Percentiles rank a stretch among this genome's conserved stretches.
These are phyloP conservation scores for Azorinus chamasolen DNA, from an alignment of 2,888 invertebrate species.

Conservation along the genomic window DNA sequence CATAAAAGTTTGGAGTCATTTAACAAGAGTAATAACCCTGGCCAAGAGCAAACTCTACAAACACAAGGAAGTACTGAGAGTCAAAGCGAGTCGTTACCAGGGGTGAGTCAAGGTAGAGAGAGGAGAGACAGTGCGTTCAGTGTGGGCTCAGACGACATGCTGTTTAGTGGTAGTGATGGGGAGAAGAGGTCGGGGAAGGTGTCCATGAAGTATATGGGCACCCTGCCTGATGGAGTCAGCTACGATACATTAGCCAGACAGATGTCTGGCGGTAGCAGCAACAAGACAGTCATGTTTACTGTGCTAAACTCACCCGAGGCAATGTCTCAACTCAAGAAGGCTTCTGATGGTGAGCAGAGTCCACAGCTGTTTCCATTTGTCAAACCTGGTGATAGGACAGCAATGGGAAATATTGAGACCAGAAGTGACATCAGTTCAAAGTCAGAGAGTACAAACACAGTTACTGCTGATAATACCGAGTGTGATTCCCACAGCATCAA, in stretches of 20 bases:
- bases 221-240: slow-evolving; percentile 56
- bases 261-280: slow-evolving; percentile 46
- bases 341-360: slow-evolving; percentile 31
- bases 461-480: slow-evolving; percentile 51
- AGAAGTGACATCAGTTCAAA: slow-evolving; percentile 46
- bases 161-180: slow-evolving; percentile 52
- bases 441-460: slow-evolving; percentile 40
- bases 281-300: slow-evolving; percentile 56
- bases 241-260: slow-evolving; percentile 58
- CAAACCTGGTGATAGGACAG: neutral
- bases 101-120: slow-evolving; percentile 12
- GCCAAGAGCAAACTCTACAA: slow-evolving; percentile 34
- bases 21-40: slow-evolving; percentile 31
- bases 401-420: slow-evolving; percentile 21
- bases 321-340: slow-evolving; percentile 27
- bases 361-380: slow-evolving; percentile 5
- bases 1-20: slow-evolving; percentile 61
- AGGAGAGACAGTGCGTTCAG: slow-evolving; percentile 53
- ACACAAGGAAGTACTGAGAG: slow-evolving; percentile 33
- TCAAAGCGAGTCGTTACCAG: neutral
- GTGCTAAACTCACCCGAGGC: slow-evolving; percentile 58
- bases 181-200: slow-evolving; percentile 51
- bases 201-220: slow-evolving; percentile 71
- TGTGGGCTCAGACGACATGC: slow-evolving; percentile 46
- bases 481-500: slow-evolving; percentile 66